These are phyloP conservation scores for Neotoma lepida DNA, from an alignment of 2,113 vertebrate genomes.

Conservation along the genomic window DNA sequence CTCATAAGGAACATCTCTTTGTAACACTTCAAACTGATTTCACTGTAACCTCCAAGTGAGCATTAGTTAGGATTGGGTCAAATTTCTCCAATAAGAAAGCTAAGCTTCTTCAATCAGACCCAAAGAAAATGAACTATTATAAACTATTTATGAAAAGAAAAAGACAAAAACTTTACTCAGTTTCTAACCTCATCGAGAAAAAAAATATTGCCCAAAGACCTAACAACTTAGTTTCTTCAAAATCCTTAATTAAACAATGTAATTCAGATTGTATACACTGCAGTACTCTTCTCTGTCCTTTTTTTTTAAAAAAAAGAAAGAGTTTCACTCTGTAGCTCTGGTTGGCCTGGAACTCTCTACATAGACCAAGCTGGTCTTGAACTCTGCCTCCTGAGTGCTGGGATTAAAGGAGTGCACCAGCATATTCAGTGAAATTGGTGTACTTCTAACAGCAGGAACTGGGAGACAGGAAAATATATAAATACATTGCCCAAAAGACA, in stretches of 20 bases:
- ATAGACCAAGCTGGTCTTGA: background rate
- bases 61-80: slow-evolving; percentile 30
- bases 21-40: slow-evolving; percentile 10
- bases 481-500: background rate
- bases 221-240: slow-evolving; percentile 26
- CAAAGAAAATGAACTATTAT: slow-evolving; percentile 56
- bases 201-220: slow-evolving; percentile 46
- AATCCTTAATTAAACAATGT: slow-evolving; percentile 1
- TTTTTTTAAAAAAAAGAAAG: background rate
- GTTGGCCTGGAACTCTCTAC: background rate
- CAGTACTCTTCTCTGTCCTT: background rate
- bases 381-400: background rate
- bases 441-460: slow-evolving; percentile 27
- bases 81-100: slow-evolving; percentile 11
- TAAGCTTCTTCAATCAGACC: slow-evolving; percentile 31
- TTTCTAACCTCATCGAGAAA: slow-evolving; percentile 43
- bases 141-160: background rate
- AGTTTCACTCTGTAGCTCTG: background rate
- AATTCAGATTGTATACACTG: background rate
- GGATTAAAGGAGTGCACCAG: background rate
- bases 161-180: background rate
- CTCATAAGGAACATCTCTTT: slow-evolving; percentile 38
- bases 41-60: background rate
- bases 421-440: background rate
- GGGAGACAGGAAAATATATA: background rate